Evolutionary conservation across 2,797 vertebrate species (phyloP), one percentile per base, ranked within the genome.

Genomic region (Mus spretus): DNA sequence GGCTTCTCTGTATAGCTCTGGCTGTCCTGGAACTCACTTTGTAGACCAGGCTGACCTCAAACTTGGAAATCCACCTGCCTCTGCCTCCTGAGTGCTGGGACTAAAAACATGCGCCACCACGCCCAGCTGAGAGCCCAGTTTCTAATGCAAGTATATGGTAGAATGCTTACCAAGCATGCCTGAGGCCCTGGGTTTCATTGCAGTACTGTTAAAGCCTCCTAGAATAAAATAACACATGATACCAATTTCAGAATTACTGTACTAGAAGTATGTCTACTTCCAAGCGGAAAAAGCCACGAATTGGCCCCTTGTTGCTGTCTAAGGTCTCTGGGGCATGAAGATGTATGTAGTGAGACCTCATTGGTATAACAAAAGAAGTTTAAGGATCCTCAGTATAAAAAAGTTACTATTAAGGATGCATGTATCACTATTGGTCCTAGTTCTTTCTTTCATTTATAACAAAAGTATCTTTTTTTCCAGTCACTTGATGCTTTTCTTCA

Each of bases 401-500:
- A 19, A 40, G 12, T 74, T 77, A 47, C 47, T 91, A 78, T 79
- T 93, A 94, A 91, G 57, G 24, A 72, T 77, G 3, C 47, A 77
- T n/a, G 28, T 47, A 24, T 83, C 87, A 22, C 74, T 65, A 40
- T 3, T 89, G 74, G 1, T 77, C 55, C 91, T 84, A 53, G 57
- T 80, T 47, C n/a, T 94, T 96, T 95, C 26, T 94, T 96, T 95
- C 31, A 70, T 84, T 92, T 89, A 53, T 93, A 17, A 34, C 31
- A 88, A 22, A 89, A 34, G 0, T 74, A 20, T 87, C 28, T 77
- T 92, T 89, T 61, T 72, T 89, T 20, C 59, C 84, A 37, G 3
- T 67, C 50, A 72, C 47, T 70, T 90, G 24, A 91, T 96, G 50
- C 63, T 90, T 95, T 94, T 80, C 22, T 91, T 34, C 20, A 37